Evolutionary conservation across 2,113 vertebrate genomes (phyloP), one percentile per base, ranked within the genome.

Genomic region (Tenebrosternarchus preto): DNA sequence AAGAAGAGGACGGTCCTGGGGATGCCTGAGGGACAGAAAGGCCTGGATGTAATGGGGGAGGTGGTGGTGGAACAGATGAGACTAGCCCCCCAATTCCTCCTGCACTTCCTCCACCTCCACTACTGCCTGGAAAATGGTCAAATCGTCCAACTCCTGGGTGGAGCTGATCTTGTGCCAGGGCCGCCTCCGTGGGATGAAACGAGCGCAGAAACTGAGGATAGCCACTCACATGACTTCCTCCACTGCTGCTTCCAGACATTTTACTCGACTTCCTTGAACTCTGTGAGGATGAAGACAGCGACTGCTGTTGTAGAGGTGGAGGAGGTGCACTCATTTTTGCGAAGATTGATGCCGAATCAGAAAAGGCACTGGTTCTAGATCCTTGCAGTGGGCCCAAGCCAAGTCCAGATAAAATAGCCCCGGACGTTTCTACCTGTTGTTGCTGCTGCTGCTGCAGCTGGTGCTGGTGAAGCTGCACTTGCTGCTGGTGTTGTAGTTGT

Each of bases 261-360:
- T 94, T 94, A 91, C 90, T 93, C 82, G 92, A 91, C 90, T 94
- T 94, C 85, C 93, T 90, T 78, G 92, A 93, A 86, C 89, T 90
- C 86, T 94, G 93, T 79, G 93, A 85, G 1, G 88, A 91, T 75
- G 93, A 94, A 83, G 93, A 93, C 81, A 93, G 90, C 85, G 92
- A 90, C 85, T 93, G 93, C 84, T 93, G 93, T 85, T 93, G 92
- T 86, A 92, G 88, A 85, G 93, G 93, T 82, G 92, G 93, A 77
- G 93, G 93, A 87, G 93, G 93, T 86, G 92, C 92, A 88, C 92
- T 93, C 93, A 94, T 94, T 90, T 94, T 94, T 88, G 92, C 91
- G 90, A 93, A 93, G 90, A 94, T 92, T 82, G 93, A 93, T 85
- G 92, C 88, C 87, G 93, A 93, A 91, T 94, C 92, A 83, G 92